Conservation (phyloP, 2,797 vertebrate species). For the Taeniopygia guttata region DNA sequence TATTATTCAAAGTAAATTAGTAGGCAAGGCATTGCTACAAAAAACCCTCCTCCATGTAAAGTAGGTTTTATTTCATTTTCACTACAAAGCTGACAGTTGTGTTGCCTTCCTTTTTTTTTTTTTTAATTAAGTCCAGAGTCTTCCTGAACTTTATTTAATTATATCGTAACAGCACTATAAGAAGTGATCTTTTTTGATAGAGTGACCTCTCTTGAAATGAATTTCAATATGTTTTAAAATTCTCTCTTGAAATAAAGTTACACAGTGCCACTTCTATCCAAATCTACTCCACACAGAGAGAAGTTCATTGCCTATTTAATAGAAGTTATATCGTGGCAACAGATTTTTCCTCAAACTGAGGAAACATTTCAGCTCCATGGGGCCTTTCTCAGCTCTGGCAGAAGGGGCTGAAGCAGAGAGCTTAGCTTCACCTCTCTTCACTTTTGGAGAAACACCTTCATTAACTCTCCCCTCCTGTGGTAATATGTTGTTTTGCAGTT, state of each 20-base stretch:
- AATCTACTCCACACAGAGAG: background rate
- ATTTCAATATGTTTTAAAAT: background rate
- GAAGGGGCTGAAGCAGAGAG: background rate
- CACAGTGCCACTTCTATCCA: background rate
- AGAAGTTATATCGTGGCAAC: background rate
- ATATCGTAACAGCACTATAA: background rate
- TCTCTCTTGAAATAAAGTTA: background rate
- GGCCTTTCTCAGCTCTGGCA: background rate
- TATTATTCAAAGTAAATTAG: background rate
- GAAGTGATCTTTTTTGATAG: background rate
- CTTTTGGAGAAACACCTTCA: background rate
- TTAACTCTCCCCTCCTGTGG: background rate
- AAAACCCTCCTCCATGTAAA: background rate
- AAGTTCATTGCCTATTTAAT: background rate
- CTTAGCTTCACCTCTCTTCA: background rate
- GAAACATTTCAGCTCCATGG: background rate
- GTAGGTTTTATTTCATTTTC: slow-evolving; percentile 34
- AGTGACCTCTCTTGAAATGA: background rate
- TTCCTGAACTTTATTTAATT: slow-evolving; percentile 15
- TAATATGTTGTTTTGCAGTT: too few species aligned
- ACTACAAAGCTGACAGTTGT: background rate
- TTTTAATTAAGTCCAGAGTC: slow-evolving; percentile 3
- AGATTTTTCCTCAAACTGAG: background rate
- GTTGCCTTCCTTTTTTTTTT: slow-evolving; percentile 3
- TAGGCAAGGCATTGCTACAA: background rate